Conservation (phyloP, 2,797 vertebrate genomes). For the Chaetophractus vellerosus region DNA sequence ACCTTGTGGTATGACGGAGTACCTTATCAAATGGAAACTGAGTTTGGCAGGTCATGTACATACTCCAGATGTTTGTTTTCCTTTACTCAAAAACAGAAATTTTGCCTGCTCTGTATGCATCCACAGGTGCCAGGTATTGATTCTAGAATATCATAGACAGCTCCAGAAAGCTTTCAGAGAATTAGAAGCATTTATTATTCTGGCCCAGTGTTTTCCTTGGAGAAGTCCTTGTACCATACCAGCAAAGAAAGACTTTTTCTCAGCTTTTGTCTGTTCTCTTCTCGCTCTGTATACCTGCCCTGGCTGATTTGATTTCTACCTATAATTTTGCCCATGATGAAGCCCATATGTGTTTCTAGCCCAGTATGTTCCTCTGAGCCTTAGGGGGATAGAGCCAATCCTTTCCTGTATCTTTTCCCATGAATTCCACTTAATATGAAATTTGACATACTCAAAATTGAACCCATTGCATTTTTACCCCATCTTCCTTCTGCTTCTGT, state of each 20-base stretch:
- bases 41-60: neutral
- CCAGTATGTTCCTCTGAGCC: neutral
- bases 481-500: neutral
- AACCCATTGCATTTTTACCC: neutral
- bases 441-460: neutral
- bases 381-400: neutral
- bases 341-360: neutral
- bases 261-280: neutral
- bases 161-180: neutral
- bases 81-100: neutral
- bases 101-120: neutral
- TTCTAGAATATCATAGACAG: neutral
- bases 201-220: neutral
- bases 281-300: neutral
- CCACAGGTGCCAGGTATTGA: neutral
- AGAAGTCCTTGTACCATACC: neutral
- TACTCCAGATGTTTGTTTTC: neutral
- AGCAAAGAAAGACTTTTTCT: neutral
- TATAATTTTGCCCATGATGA: neutral
- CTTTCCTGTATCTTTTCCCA: neutral
- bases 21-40: slow-evolving; percentile 10
- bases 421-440: neutral
- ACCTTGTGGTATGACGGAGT: neutral
- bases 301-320: neutral
- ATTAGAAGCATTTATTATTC: neutral